Evolutionary conservation across 2,113 vertebrate species (phyloP).

Genomic region (Cebidichthys violaceus): DNA sequence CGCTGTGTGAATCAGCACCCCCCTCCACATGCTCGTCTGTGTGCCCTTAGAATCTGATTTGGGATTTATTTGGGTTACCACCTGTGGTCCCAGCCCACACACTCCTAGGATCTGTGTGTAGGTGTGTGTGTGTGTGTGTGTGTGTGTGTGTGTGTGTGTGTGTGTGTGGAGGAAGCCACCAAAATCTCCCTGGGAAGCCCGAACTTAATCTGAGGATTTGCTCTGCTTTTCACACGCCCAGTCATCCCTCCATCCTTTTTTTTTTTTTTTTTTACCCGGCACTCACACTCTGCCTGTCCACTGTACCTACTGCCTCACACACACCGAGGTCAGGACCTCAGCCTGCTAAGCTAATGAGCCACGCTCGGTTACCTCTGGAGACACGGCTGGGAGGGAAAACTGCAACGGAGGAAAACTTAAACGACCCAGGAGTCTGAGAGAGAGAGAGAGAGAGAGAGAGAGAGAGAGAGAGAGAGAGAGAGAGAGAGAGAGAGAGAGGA

Average conservation of each 20-base stretch:
- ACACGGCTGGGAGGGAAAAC: not conserved
- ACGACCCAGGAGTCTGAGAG: not conserved
- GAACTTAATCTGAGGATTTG: conserved; percentile 70
- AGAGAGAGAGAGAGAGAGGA: not conserved
- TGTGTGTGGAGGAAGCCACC: not conserved
- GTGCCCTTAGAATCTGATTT: not conserved
- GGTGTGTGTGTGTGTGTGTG: conserved; percentile 11
- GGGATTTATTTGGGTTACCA: not conserved
- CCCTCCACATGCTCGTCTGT: not conserved
- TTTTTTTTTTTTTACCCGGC: conserved; percentile 47
- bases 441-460: too few species aligned
- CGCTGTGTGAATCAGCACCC: not conserved
- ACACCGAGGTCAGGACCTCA: conserved; percentile 32
- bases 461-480: too few species aligned
- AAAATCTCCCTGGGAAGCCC: conserved; percentile 24
- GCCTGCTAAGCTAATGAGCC: conserved; percentile 34
- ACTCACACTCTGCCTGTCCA: conserved; percentile 22
- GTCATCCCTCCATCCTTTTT: conserved; percentile 28
- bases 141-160: not conserved
- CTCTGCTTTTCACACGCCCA: conserved; percentile 21
- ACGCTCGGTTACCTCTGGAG: not conserved
- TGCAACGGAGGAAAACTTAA: not conserved
- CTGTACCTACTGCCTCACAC: conserved; percentile 37
- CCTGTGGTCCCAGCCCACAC: not conserved
- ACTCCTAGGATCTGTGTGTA: not conserved